phyloP scores from a whole-genome alignment of 2,888 invertebrate species.

The Crossocerus cetratus region DNA sequence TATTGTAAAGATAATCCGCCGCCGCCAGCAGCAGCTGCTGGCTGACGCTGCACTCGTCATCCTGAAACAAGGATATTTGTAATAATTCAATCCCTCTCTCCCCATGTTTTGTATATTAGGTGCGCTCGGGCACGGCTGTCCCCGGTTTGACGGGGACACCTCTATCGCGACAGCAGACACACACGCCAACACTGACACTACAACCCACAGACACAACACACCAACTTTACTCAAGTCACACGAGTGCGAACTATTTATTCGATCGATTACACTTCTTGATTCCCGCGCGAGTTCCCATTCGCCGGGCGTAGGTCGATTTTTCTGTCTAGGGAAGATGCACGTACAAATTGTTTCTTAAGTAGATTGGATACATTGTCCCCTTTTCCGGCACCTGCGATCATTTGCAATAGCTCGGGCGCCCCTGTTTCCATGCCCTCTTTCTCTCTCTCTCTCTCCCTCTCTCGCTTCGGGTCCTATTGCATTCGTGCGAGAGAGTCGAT shows the following conservation, averaged over 20 bases:
- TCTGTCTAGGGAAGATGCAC: conserved; percentile 11
- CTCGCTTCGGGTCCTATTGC: no score
- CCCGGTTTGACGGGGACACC: conserved; percentile 5
- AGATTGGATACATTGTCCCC: conserved; percentile 29
- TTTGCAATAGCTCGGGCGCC: conserved; percentile 8
- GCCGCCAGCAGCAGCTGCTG: conserved; percentile 20
- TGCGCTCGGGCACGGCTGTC: neutral
- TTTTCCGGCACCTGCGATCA: conserved; percentile 23
- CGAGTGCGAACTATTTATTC: neutral
- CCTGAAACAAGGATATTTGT: conserved; percentile 20
- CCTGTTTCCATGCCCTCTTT: no score
- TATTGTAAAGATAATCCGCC: conserved; percentile 12
- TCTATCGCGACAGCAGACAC: conserved; percentile 7
- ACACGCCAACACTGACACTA: neutral
- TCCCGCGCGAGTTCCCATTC: conserved; percentile 13
- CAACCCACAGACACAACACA: neutral
- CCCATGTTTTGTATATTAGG: conserved; percentile 31
- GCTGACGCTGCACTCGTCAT: neutral
- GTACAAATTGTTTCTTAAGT: conserved; percentile 33
- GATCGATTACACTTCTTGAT: neutral
- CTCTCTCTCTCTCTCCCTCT: no score
- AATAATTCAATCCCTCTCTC: conserved; percentile 23
- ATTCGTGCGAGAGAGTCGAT: no score
- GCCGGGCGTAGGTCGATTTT: conserved; percentile 20
- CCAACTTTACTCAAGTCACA: neutral